A percentile compares a stretch with the other conserved stretches of the same genome.
phyloP scores from a whole-genome alignment of 2,888 invertebrate genomes.

The Archips xylosteana region DNA sequence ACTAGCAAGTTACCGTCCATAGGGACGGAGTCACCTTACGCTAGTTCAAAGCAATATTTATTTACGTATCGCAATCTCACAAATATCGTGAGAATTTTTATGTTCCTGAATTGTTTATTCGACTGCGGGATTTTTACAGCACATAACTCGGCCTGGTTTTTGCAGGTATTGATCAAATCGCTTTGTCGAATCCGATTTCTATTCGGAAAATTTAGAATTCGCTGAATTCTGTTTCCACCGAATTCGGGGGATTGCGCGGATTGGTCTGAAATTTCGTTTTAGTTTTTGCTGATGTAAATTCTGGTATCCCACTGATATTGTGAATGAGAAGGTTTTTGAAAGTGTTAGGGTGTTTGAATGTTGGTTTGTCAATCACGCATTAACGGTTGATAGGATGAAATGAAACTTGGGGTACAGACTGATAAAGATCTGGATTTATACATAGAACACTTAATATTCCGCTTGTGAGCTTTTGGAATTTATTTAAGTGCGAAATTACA shows the following conservation, averaged over 20 bases:
- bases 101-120: slow-evolving; percentile 34
- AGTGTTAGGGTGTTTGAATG: too few relatives aligned
- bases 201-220: slow-evolving; percentile 1
- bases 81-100: slow-evolving; percentile 37
- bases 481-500: too few relatives aligned
- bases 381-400: too few relatives aligned
- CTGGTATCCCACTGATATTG: background rate
- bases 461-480: too few relatives aligned
- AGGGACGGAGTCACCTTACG: too few relatives aligned
- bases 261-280: background rate
- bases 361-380: too few relatives aligned
- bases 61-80: slow-evolving; percentile 24
- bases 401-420: too few relatives aligned
- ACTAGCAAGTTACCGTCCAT: too few relatives aligned
- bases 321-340: background rate
- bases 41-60: slow-evolving; percentile 28
- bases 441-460: too few relatives aligned
- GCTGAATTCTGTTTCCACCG: slow-evolving; percentile 6
- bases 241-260: background rate
- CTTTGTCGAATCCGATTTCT: slow-evolving; percentile 12
- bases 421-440: too few relatives aligned
- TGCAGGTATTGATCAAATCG: slow-evolving; percentile 10
- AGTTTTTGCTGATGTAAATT: background rate
- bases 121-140: slow-evolving; percentile 31
- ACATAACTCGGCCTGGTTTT: slow-evolving; percentile 28